These are phyloP conservation scores for Ciconia boyciana DNA, from an alignment of 2,113 vertebrate species.

Conservation along the genomic window DNA sequence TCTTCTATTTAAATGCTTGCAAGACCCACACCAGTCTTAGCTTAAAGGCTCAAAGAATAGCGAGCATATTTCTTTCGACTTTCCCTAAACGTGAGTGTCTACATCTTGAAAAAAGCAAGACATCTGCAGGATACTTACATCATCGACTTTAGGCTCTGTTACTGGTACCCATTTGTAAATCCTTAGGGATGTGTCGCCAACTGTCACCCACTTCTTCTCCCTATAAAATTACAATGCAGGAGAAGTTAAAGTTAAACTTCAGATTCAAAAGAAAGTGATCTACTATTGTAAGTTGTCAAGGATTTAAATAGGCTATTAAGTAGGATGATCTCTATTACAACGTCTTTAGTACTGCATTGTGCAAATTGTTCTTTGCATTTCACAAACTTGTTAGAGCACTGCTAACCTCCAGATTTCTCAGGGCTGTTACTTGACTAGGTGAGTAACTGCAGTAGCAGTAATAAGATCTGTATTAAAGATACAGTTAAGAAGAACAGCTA, in stretches of 20 bases:
- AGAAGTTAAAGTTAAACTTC: slow-evolving; percentile 21
- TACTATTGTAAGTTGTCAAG: slow-evolving; percentile 38
- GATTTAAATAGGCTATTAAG: slow-evolving; percentile 52
- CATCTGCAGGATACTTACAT: slow-evolving; percentile 81
- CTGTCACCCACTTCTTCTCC: slow-evolving; percentile 99
- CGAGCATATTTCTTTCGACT: neutral
- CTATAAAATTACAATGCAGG: slow-evolving; percentile 71
- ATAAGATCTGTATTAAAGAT: neutral
- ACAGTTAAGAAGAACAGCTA: slow-evolving; percentile 29
- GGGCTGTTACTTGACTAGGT: slow-evolving; percentile 21
- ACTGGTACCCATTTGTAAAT: slow-evolving; percentile 99
- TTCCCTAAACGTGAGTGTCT: neutral
- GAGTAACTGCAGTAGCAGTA: slow-evolving; percentile 51
- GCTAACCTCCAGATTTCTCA: slow-evolving; percentile 38
- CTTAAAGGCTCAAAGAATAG: neutral
- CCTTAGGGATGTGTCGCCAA: slow-evolving; percentile 94
- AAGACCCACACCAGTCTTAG: neutral
- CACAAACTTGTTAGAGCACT: slow-evolving; percentile 28
- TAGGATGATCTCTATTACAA: slow-evolving; percentile 47
- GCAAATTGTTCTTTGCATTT: slow-evolving; percentile 37
- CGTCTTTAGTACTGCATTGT: slow-evolving; percentile 21
- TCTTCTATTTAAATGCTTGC: neutral
- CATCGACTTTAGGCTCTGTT: slow-evolving; percentile 93
- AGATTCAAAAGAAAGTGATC: neutral
- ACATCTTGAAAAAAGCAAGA: neutral